A percentile compares a stretch with the other conserved stretches of the same genome.
Evolutionary conservation across 2,888 invertebrate species (phyloP).

Genomic region (Dichetophora obliterata): DNA sequence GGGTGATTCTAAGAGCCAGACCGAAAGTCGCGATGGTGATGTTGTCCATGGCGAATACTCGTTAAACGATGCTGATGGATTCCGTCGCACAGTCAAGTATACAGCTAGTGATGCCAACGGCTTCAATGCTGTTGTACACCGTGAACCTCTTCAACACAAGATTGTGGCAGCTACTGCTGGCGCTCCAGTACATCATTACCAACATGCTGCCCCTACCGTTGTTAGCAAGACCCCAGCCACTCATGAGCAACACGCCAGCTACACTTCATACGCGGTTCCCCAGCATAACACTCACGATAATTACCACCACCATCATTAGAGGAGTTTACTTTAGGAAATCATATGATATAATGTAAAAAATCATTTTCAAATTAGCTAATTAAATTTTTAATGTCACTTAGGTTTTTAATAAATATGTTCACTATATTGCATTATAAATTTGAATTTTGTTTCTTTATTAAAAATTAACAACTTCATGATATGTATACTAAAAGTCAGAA

Average conservation of each 20-base stretch:
- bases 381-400: neutral
- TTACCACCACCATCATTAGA: neutral
- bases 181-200: slow-evolving; percentile 49
- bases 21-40: slow-evolving; percentile 67
- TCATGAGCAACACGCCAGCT: slow-evolving; percentile 43
- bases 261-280: slow-evolving; percentile 18
- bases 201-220: slow-evolving; percentile 53
- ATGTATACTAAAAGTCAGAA: too few species aligned
- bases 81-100: slow-evolving; percentile 66
- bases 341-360: neutral
- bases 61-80: slow-evolving; percentile 67
- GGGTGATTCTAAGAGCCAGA: slow-evolving; percentile 68
- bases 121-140: slow-evolving; percentile 67
- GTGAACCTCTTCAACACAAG: slow-evolving; percentile 60
- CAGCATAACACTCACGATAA: neutral
- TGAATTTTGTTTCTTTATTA: neutral
- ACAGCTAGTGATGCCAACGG: slow-evolving; percentile 67
- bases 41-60: slow-evolving; percentile 69
- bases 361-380: neutral
- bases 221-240: slow-evolving; percentile 49
- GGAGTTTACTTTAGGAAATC: neutral
- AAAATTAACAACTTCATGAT: too few species aligned
- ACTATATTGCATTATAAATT: neutral
- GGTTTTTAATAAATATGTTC: neutral
- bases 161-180: slow-evolving; percentile 49